These are phyloP conservation scores for Sialia sialis DNA, from an alignment of 2,113 vertebrate genomes.

Conservation along the genomic window DNA sequence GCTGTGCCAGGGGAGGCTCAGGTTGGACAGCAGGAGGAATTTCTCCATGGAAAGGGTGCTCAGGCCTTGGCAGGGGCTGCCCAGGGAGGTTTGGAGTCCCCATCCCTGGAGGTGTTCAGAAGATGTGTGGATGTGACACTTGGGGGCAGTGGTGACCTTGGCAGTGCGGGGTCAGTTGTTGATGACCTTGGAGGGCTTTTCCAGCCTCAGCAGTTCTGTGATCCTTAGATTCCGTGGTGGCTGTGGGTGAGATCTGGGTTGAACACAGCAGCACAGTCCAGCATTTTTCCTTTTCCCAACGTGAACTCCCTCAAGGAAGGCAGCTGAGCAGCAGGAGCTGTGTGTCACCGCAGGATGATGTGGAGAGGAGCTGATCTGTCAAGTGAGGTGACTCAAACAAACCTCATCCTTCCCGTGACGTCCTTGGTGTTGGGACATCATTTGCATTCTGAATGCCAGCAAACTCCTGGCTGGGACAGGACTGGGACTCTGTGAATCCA, in stretches of 20 bases:
- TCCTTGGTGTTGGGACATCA: not conserved
- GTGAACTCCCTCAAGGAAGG: not conserved
- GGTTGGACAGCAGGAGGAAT: no score
- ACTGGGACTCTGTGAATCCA: not conserved
- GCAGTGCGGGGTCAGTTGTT: not conserved
- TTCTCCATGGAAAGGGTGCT: no score
- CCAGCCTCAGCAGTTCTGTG: not conserved
- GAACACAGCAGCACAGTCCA: rapidly evolving
- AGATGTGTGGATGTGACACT: not conserved
- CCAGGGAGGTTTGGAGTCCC: not conserved
- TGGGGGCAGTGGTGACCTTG: not conserved
- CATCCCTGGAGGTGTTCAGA: not conserved
- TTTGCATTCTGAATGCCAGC: not conserved
- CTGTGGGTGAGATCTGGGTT: not conserved
- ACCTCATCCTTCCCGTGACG: not conserved
- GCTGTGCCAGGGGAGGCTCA: no score
- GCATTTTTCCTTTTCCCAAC: rapidly evolving
- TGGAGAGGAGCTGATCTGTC: not conserved
- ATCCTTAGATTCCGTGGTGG: rapidly evolving
- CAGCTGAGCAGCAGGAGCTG: not conserved
- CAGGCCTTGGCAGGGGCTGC: not conserved
- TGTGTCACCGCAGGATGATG: not conserved
- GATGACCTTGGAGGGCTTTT: not conserved
- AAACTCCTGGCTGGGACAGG: rapidly evolving
- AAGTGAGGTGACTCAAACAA: not conserved